Base-by-base conservation (phyloP, 2,888 invertebrate genomes). In the Daptonema setosum region DNA sequence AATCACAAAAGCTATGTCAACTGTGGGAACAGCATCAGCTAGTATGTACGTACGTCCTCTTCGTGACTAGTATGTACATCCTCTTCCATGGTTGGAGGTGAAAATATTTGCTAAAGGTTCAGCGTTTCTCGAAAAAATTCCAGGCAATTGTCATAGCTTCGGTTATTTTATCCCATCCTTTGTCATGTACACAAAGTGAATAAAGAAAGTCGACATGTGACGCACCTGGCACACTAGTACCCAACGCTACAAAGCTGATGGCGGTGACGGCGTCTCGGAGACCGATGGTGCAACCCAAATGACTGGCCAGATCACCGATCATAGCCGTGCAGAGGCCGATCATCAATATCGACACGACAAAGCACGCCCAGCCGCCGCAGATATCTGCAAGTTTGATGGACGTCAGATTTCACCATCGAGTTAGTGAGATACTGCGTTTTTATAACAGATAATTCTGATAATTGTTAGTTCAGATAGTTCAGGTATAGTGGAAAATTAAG, bases 251-350 rank as follows among this genome's bases (percentile, higher is more conserved):
- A 72, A 97, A 91, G 52, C 87, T 83, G 67, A 97, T 88, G 66
- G 95, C 95, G 56, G 93, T 97, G 64, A 97, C 88, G 20, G 88
- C 82, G 73, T 97, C 95, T 74, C 85, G 84, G 68, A 97, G 82
- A 63, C 93, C 93, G 56, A 95, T 79, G 28, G 90, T 91, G 74
- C 93, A 93, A 64, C 97, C 97, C 72, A 97, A 93, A 75, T 90
- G 86, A 1, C 90, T 86, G 17, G 97, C 95, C 56, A 95, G 79
- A 74, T 97, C 97, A 28, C 93, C 95, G 67, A 97, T 91, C 62
- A 97, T 74, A 1, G 93, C 93, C 14, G 97, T 97, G 65, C 95
- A 82, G 45, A 90, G 67, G 22, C 95, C 97, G 72, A 97, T 93
- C 72, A 83, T 81, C 56, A 82, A 69, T 71, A 97, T 95, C 57